A percentile compares a stretch with the other conserved stretches of the same genome.
Conservation (phyloP, 2,113 vertebrate genomes). For the Hystrix cristata region DNA sequence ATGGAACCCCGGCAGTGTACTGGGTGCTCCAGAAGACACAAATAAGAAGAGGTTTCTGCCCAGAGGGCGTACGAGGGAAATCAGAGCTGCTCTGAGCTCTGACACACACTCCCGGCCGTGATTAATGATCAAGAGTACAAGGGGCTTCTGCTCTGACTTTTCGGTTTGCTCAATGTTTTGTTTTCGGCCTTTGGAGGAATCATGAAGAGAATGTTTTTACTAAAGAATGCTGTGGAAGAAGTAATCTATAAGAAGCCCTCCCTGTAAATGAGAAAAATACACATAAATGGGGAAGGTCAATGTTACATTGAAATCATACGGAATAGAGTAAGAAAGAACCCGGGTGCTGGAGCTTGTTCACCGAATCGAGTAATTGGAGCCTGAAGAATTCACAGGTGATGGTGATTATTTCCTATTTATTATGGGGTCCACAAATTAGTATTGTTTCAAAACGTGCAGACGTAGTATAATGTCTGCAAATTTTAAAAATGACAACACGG, state of each 20-base stretch:
- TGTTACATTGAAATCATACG: not conserved
- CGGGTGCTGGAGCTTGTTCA: too few relatives aligned
- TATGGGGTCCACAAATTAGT: not conserved
- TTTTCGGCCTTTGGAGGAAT: constrained; percentile 64
- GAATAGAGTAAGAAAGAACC: not conserved
- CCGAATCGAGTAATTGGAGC: not conserved
- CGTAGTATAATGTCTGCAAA: not conserved
- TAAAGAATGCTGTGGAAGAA: constrained; percentile 54
- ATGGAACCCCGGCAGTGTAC: constrained; percentile 74
- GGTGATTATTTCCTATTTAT: not conserved
- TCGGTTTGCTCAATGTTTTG: constrained; percentile 69
- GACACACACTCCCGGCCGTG: constrained; percentile 65
- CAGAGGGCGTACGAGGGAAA: constrained; percentile 56
- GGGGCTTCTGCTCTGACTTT: constrained; percentile 70
- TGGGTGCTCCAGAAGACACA: constrained; percentile 78
- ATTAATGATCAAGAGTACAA: constrained; percentile 61
- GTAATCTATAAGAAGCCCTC: not conserved
- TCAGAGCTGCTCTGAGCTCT: constrained; percentile 51
- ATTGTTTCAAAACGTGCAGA: not conserved
- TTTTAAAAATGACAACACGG: not conserved
- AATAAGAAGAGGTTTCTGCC: constrained; percentile 78
- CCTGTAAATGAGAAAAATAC: not conserved
- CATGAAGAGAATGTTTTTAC: constrained; percentile 53
- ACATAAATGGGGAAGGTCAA: not conserved
- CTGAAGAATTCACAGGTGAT: not conserved